A percentile compares a stretch with the other conserved stretches of the same genome.
phyloP scores from a whole-genome alignment of 2,888 invertebrate species.

The Folsomia manolachei region DNA sequence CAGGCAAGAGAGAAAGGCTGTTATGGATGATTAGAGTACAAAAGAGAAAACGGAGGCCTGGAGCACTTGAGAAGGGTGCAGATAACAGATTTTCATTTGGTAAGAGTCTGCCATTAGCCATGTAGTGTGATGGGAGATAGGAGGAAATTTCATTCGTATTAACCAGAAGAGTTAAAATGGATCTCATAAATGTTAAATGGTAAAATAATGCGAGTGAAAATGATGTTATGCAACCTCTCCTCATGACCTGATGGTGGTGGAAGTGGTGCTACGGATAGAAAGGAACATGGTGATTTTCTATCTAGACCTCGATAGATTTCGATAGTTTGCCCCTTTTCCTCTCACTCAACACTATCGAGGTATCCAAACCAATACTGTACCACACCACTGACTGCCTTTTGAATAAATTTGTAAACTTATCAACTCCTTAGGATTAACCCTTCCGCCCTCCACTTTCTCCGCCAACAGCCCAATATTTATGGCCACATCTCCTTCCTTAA shows the following conservation, averaged over 20 bases:
- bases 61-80: not conserved
- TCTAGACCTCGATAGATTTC: not conserved
- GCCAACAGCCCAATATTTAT: not conserved
- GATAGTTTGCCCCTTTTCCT: not conserved
- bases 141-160: conserved; percentile 1
- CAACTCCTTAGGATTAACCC: conserved; percentile 2
- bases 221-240: conserved; percentile 13
- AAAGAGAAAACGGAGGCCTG: not conserved
- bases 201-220: conserved; percentile 43
- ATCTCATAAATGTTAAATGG: conserved; percentile 44
- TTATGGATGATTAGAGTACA: not conserved
- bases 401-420: conserved; percentile 6
- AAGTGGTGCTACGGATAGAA: not conserved
- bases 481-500: not conserved
- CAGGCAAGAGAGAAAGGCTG: not conserved
- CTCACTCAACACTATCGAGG: not conserved
- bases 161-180: conserved; percentile 31
- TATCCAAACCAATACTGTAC: too few species aligned
- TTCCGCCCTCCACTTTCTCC: not conserved
- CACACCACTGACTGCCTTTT: not conserved
- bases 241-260: not conserved
- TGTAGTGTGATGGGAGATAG: not conserved
- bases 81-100: conserved; percentile 10
- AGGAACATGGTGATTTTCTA: too few species aligned
- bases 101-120: not conserved